Conservation (phyloP, 2,888 invertebrate genomes). For the Netelia virgata region DNA sequence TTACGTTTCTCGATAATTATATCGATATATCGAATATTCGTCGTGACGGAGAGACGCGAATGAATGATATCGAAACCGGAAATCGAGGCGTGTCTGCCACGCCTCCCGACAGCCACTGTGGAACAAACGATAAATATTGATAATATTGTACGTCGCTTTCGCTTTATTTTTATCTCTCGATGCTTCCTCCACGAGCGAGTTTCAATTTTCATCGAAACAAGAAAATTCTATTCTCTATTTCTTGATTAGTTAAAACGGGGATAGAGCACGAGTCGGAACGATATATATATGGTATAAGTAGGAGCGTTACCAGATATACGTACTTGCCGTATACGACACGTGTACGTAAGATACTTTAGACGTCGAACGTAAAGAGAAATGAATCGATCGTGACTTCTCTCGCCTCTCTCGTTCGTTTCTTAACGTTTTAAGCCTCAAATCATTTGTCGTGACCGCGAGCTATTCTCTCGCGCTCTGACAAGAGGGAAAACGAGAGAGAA, state of each 20-base stretch:
- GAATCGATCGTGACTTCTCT: constrained; percentile 51
- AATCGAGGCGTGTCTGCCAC: too few relatives aligned
- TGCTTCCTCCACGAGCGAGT: too few relatives aligned
- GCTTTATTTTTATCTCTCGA: too few relatives aligned
- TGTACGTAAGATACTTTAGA: not conserved
- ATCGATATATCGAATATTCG: constrained; percentile 3
- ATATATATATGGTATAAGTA: too few relatives aligned
- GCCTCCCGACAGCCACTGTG: too few relatives aligned
- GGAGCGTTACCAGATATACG: constrained; percentile 10
- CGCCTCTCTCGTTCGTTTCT: not conserved
- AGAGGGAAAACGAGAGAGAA: not conserved
- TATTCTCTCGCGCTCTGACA: constrained; percentile 25
- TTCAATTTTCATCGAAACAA: too few relatives aligned
- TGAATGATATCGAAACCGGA: not conserved
- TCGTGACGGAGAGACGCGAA: constrained; percentile 8
- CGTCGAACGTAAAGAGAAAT: not conserved
- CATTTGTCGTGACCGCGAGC: constrained; percentile 59
- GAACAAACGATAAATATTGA: too few relatives aligned
- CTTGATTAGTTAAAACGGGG: not conserved
- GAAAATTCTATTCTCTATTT: not conserved
- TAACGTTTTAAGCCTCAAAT: constrained; percentile 30
- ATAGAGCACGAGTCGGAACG: not conserved
- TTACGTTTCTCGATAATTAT: constrained; percentile 39
- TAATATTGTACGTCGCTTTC: too few relatives aligned
- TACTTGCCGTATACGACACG: not conserved